Conservation (phyloP, 2,797 vertebrate species). For the Pteropus rufus region DNA sequence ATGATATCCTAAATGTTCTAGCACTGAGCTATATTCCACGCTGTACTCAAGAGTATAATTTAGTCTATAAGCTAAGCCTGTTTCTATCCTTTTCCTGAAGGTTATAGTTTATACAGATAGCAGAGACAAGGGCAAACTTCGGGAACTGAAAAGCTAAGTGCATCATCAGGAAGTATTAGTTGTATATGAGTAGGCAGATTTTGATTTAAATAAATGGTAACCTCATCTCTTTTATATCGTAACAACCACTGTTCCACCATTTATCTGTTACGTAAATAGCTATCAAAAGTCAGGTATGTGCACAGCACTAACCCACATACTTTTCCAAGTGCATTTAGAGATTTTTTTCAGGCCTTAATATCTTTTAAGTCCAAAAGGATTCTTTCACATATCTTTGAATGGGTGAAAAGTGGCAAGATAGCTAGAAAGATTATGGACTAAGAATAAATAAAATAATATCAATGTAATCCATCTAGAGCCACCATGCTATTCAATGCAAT, state of each 20-base stretch:
- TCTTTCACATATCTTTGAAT: neutral
- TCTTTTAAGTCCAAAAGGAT: neutral
- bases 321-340: neutral
- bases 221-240: neutral
- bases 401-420: neutral
- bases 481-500: neutral
- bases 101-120: neutral
- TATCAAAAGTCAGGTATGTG: neutral
- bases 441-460: neutral
- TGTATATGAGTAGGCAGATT: neutral
- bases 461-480: neutral
- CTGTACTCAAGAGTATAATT: neutral
- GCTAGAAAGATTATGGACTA: neutral
- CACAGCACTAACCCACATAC: neutral
- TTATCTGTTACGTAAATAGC: neutral
- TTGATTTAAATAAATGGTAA: neutral
- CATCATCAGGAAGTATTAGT: neutral
- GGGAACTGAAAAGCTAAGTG: neutral
- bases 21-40: neutral
- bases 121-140: neutral
- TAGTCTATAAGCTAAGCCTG: neutral
- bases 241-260: neutral
- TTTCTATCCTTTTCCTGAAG: neutral
- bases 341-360: neutral
- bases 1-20: neutral